Evolutionary conservation across 2,797 vertebrate species (phyloP).

Genomic region (Hydrophis major): DNA sequence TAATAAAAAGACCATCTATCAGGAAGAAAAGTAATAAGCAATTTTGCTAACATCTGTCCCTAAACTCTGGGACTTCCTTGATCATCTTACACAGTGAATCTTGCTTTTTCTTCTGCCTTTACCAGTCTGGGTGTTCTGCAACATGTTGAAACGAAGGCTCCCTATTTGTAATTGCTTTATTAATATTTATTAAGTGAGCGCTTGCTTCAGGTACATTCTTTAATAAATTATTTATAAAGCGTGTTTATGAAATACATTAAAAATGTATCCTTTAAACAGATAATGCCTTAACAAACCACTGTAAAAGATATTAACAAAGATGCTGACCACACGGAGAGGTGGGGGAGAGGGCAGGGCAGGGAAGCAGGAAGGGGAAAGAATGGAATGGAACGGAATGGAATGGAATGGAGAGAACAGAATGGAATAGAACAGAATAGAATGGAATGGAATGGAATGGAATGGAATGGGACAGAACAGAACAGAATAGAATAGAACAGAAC

Average conservation of each 20-base stretch:
- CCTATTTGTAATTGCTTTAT: conserved; percentile 69
- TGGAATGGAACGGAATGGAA: too few relatives aligned
- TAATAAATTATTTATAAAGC: conserved; percentile 73
- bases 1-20: not conserved
- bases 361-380: not conserved
- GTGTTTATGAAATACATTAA: conserved; percentile 73
- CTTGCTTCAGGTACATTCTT: conserved; percentile 71
- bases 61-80: not conserved
- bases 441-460: too few relatives aligned
- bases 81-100: not conserved
- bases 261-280: conserved; percentile 76
- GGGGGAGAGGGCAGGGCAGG: not conserved
- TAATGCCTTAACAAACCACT: conserved; percentile 61
- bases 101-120: conserved; percentile 37
- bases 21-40: not conserved
- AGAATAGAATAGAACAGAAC: too few relatives aligned
- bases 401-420: too few relatives aligned
- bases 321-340: conserved; percentile 18
- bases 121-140: conserved; percentile 33
- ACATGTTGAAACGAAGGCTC: conserved; percentile 48
- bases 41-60: not conserved
- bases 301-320: conserved; percentile 51
- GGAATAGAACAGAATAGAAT: too few relatives aligned
- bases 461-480: too few relatives aligned
- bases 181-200: conserved; percentile 74